Conservation (phyloP, 2,888 invertebrate genomes). For the Adelognathus sp. region DNA sequence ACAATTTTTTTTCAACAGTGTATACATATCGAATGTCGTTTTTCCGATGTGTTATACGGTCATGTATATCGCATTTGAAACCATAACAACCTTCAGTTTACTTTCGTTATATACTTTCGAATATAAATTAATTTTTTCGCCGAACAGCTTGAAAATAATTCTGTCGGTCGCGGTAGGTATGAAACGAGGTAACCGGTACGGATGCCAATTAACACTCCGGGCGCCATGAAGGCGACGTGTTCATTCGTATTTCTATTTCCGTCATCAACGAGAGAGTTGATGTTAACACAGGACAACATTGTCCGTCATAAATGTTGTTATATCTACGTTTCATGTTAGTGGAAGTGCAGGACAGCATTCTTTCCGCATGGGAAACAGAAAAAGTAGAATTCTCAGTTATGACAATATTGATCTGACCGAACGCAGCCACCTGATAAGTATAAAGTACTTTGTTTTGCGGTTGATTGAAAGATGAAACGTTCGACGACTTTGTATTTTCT, state of each 20-base stretch:
- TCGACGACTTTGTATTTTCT: not conserved
- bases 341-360: not conserved
- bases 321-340: not conserved
- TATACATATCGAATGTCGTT: no score
- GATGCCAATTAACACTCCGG: not conserved
- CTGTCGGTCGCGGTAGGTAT: not conserved
- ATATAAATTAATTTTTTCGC: not conserved
- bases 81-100: not conserved
- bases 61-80: not conserved
- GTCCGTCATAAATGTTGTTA: no score
- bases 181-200: not conserved
- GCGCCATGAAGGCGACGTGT: not conserved
- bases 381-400: no score
- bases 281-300: not conserved
- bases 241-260: not conserved
- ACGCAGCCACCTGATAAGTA: no score
- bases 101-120: no score
- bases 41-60: no score
- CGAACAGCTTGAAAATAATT: not conserved
- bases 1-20: no score
- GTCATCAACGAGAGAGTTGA: not conserved
- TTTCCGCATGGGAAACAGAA: not conserved
- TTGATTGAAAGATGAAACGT: not conserved
- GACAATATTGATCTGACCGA: no score
- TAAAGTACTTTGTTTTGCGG: not conserved